Evolutionary conservation across 64 coral and sea anemone species (phyloP).

Genomic region (Montipora capricornis): DNA sequence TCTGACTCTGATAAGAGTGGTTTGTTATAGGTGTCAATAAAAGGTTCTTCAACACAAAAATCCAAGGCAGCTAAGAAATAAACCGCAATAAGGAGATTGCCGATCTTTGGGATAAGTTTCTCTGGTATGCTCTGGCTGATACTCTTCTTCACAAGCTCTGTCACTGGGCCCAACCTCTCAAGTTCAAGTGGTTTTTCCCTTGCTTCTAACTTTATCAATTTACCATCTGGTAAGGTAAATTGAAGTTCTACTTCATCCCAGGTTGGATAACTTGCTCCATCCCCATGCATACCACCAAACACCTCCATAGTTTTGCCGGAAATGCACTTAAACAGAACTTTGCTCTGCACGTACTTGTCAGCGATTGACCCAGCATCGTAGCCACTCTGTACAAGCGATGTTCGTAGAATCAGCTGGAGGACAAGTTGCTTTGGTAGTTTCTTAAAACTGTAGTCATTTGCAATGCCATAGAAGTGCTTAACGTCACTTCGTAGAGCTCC

Average conservation of each 20-base stretch:
- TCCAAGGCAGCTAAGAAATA: conserved; percentile 61
- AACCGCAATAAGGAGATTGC: conserved; percentile 32
- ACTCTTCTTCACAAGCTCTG: conserved; percentile 54
- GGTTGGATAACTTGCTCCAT: conserved; percentile 35
- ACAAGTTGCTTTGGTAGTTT: conserved; percentile 53
- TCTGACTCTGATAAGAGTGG: conserved; percentile 1
- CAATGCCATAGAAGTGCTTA: background rate
- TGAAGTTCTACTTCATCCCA: conserved; percentile 46
- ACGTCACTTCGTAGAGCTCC: conserved; percentile 16
- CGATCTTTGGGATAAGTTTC: conserved; percentile 43
- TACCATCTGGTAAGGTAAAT: conserved; percentile 55
- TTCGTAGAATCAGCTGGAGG: conserved; percentile 54
- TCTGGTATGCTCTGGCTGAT: conserved; percentile 38
- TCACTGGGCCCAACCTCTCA: conserved; percentile 57
- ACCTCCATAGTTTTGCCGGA: conserved; percentile 25
- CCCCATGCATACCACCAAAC: conserved; percentile 38
- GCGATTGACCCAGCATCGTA: conserved; percentile 56
- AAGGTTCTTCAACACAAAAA: conserved; percentile 2
- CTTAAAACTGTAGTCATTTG: conserved; percentile 25
- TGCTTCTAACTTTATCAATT: conserved; percentile 6
- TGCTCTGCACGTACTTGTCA: conserved; percentile 56
- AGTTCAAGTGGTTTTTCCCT: background rate
- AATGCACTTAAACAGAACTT: conserved; percentile 20
- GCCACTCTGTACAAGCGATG: conserved; percentile 38
- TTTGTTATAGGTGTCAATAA: conserved; percentile 6